Evolutionary conservation across 1,140 invertebrate genomes (phyloP), one percentile per base, ranked within the genome.

Genomic region (Drosophila triauraria): DNA sequence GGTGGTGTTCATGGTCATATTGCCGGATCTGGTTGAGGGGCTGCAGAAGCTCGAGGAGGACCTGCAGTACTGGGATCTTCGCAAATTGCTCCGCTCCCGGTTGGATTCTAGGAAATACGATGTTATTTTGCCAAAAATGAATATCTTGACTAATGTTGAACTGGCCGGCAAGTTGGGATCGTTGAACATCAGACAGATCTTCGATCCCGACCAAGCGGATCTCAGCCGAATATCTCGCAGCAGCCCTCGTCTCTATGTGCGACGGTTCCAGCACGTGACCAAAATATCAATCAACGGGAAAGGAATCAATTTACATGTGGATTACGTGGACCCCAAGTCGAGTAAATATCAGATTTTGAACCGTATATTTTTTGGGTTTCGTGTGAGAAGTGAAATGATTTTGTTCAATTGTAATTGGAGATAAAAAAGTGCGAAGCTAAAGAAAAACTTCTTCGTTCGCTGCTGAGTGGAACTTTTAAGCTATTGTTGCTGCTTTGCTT

Each of bases 1-100:
- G 3, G 51, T 56, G 2, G 47, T 57, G 51, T 27, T 65, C 17
- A 65, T 65, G 62, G 51, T 65, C 3, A 17, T 65, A 3, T 10
- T 58, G 15, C 53, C 53, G 20, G 13, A 40, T 35, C 20, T 20
- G 2, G 6, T 65, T 1, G 23, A 65, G 2, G 51, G 62, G 8
- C 15, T 65, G 32, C 15, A 4, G 0, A 32, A 47, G 4, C 15
- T 65, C 1, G 42, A 46, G 17, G 10, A 38, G 15, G 53, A 57
- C 8, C 32, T 65, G 30, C 42, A 47, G 17, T 40, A 25, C 17
- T 43, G 40, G 23, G 62, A 65, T 25, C 20, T 57, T 30, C 51
- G 62, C 0, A 25, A 3, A 4, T 20, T 65, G 10, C 20, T 65
- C 4, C 12, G 6, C 10, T 0, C 2, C 10, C 23, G 25, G 2